These are phyloP conservation scores for Lates japonicus DNA, from an alignment of 2,797 vertebrate genomes.

Conservation along the genomic window DNA sequence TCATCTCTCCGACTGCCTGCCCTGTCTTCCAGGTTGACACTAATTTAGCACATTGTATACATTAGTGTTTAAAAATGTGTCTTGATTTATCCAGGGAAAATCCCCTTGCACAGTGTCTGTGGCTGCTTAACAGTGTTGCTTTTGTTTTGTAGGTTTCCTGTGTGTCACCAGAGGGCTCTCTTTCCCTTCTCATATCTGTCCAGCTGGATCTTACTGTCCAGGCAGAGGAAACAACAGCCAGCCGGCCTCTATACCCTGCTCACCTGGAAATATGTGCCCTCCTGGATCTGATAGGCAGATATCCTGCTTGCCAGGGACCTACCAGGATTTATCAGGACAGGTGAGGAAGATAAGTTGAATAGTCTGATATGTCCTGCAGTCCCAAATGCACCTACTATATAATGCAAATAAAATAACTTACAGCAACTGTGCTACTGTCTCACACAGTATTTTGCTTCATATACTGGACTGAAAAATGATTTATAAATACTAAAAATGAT, in stretches of 20 bases:
- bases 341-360: conserved; percentile 62
- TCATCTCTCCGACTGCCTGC: conserved; percentile 84
- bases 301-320: conserved; percentile 88
- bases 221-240: conserved; percentile 83
- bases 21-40: conserved; percentile 87
- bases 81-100: conserved; percentile 22
- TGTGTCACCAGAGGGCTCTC: conserved; percentile 88
- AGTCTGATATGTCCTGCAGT: background rate
- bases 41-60: conserved; percentile 19
- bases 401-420: background rate
- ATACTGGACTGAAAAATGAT: background rate
- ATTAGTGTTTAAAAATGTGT: background rate
- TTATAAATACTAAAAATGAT: background rate
- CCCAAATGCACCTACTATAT: background rate
- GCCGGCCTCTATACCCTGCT: conserved; percentile 77
- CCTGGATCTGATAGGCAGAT: conserved; percentile 84
- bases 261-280: conserved; percentile 90
- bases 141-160: conserved; percentile 86
- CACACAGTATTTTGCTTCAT: background rate
- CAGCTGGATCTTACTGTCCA: conserved; percentile 89
- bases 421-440: background rate
- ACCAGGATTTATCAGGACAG: conserved; percentile 89
- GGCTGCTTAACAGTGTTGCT: background rate
- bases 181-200: conserved; percentile 85
- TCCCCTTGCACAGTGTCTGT: background rate